Conservation (phyloP, 2,797 vertebrate genomes). For the Crax fasciolata region DNA sequence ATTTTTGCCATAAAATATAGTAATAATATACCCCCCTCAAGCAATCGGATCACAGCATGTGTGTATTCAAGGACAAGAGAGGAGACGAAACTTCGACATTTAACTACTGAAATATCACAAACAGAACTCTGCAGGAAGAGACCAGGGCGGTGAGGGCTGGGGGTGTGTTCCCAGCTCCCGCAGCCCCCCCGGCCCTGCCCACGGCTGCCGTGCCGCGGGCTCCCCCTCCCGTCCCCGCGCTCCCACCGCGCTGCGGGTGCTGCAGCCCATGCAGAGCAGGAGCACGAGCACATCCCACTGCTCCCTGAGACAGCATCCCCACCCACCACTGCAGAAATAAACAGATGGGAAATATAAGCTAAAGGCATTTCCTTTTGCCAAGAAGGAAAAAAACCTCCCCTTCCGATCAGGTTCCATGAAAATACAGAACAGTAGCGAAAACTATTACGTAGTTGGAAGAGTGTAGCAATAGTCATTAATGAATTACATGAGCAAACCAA, state of each 20-base stretch:
- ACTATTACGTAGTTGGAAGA: neutral
- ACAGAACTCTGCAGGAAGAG: neutral
- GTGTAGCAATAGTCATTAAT: neutral
- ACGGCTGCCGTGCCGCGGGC: conserved; percentile 14
- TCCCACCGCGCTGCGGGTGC: neutral
- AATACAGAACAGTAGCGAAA: neutral
- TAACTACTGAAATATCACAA: neutral
- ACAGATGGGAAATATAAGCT: neutral
- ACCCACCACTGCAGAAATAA: neutral
- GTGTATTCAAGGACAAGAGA: neutral
- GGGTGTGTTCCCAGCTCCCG: neutral
- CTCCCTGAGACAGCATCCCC: neutral
- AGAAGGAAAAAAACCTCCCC: neutral
- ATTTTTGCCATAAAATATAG: neutral
- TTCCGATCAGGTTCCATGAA: neutral
- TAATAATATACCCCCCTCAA: neutral
- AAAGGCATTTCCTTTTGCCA: neutral
- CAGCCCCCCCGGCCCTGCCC: neutral
- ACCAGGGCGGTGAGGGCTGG: neutral
- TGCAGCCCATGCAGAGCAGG: neutral
- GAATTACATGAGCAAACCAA: neutral
- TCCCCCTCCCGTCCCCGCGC: neutral
- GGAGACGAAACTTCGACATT: neutral
- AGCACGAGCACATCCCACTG: neutral
- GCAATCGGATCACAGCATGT: accelerated